Base-by-base conservation (phyloP, 2,113 vertebrate species). In the Dicrurus megarhynchus region DNA sequence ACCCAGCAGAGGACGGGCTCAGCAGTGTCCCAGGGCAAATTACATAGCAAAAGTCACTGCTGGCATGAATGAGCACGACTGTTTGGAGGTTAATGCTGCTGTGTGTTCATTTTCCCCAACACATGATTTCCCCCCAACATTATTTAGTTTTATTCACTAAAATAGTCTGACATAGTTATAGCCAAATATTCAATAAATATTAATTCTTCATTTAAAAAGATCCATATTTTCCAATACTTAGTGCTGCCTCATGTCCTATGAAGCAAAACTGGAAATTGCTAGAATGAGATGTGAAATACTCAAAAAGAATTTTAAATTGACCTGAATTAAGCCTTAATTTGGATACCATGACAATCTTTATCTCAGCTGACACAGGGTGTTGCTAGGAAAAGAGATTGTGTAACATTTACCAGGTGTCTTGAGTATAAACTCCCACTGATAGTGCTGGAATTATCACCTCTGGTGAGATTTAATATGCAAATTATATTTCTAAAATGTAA, bases 151-250 rank as follows among this genome's bases (percentile, higher is more conserved):
- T 68, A n/a, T 37, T 65, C 20, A 42, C 75, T 84, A 70, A 89
- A 91, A 80, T 77, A 39, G 50, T 74, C 41, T 63, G 13, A 65
- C 44, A 21, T 16, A 60, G 46, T 47, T 87, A 57, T 11, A 83
- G 30, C 5, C 2, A 16, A 90, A 84, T 79, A 89, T 53, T 82
- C n/a, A 71, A 87, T 91, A 91, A 93, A 81, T 84, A 84, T 68
- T 75, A 69, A 70, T 85, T 88, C 9, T 75, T 90, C 59, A 63
- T 93, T 65, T 20, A 87, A 83, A 92, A 42, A 76, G 3, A 53
- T 80, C 9, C 13, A 9, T 55, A 12, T 87, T 80, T 91, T 88
- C 68, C 28, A 60, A 63, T 30, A 44, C 9, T 76, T 63, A 80
- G 14, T 71, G 20, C 32, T 68, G n/a, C 32, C 26, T 82, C 10